Percentiles rank a stretch among this genome's conserved stretches.
Evolutionary conservation across 1,140 invertebrate genomes (phyloP).

Genomic region (Ostrea denselamellosa): DNA sequence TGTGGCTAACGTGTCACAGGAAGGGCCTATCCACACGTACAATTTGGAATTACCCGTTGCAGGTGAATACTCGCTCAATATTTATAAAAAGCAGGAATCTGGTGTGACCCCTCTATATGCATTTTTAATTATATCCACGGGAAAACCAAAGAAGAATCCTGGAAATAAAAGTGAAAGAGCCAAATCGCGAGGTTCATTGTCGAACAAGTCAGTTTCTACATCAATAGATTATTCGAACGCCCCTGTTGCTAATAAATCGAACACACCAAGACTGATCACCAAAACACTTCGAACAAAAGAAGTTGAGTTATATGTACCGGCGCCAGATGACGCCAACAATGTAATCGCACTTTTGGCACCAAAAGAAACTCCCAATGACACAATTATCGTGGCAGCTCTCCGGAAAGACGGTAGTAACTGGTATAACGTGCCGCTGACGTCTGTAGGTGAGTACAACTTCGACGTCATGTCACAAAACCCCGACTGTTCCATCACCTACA

Average conservation of each 20-base stretch:
- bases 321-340: conserved; percentile 31
- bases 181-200: background rate
- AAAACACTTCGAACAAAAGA: conserved; percentile 44
- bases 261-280: conserved; percentile 35
- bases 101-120: conserved; percentile 40
- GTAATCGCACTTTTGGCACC: conserved; percentile 33
- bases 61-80: conserved; percentile 58
- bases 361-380: background rate
- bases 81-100: conserved; percentile 43
- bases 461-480: conserved; percentile 20
- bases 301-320: conserved; percentile 38
- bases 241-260: background rate
- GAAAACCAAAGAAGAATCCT: conserved; percentile 21
- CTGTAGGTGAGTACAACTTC: conserved; percentile 38
- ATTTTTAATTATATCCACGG: conserved; percentile 50
- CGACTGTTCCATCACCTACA: conserved; percentile 11
- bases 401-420: conserved; percentile 34
- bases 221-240: background rate
- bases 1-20: background rate
- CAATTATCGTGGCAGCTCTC: background rate
- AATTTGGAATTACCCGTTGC: conserved; percentile 48
- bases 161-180: conserved; percentile 7
- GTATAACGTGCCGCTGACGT: conserved; percentile 36
- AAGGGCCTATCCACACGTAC: conserved; percentile 45
- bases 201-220: background rate